Evolutionary conservation across 1,140 invertebrate genomes (phyloP), one percentile per base, ranked within the genome.

Genomic region (Caenorhabditis inopinata): DNA sequence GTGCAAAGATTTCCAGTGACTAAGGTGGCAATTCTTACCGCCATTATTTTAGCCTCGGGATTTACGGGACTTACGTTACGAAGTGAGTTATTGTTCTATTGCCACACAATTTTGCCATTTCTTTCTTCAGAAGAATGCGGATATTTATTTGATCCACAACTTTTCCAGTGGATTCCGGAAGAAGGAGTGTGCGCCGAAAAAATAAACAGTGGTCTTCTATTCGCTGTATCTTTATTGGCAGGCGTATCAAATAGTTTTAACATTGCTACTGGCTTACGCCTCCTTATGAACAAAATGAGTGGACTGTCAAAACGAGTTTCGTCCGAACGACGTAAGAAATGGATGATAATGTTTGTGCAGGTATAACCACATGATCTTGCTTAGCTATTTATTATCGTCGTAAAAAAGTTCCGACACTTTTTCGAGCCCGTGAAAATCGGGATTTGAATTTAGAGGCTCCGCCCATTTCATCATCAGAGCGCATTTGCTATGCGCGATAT

Each of bases 311-410:
- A 18, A 38, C 16, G 38, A 68, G 58, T 38, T 38, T 29, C 58
- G 12, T 12, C 5, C 27, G 5, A 32, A 9, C 25, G 58, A 14
- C 27, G 58, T 21, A 68, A 68, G n/a, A 23, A 25, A 68, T 68
- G 58, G 58, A 68, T 68, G 58, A 68, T 68, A 9, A 68, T 68
- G 58, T 68, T 68, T 21, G 3, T 68, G n/a, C 58, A 68, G 58
- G 58, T 68, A 1, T n/a, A 32, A 12, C 12, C 1, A 21, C 14
- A 21, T 14, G 2, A 32, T 32, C 4, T 68, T 21, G 1, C 46
- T 48, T 48, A n/a, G n/a, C n/a, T n/a, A n/a, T n/a, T n/a, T n/a
- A n/a, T n/a, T n/a, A n/a, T n/a, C n/a, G n/a, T n/a, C n/a, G n/a
- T n/a, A n/a, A n/a, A n/a, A n/a, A n/a, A n/a, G n/a, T n/a, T n/a